Conservation (phyloP, 2,113 vertebrate species). For the Leptosomus discolor region DNA sequence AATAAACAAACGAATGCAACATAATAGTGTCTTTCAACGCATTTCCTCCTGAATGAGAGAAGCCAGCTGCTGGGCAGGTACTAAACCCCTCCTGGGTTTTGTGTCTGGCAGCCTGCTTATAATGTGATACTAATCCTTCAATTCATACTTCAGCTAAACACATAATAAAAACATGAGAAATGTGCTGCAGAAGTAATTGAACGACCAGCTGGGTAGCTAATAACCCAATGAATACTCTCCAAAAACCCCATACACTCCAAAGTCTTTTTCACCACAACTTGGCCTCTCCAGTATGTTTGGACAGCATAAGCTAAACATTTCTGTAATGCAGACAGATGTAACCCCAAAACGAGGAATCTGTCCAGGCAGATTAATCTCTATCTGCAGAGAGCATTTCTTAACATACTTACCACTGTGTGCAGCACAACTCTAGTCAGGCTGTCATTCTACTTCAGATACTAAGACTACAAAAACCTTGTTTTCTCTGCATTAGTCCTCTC, state of each 20-base stretch:
- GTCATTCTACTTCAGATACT: background rate
- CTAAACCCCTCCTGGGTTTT: background rate
- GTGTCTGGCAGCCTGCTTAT: background rate
- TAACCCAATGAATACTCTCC: background rate
- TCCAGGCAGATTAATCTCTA: background rate
- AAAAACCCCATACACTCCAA: background rate
- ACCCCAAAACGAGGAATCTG: background rate
- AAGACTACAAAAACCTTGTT: background rate
- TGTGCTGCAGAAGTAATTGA: background rate
- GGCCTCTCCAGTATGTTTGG: background rate
- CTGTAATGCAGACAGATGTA: background rate
- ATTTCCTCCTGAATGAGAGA: background rate
- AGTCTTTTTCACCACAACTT: background rate
- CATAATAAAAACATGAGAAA: background rate
- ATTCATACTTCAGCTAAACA: background rate
- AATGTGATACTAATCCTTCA: background rate
- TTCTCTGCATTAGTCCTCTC: background rate
- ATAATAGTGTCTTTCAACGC: background rate
- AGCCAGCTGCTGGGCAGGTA: background rate
- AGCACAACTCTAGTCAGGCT: background rate
- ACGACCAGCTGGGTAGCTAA: fast-evolving
- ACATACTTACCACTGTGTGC: background rate
- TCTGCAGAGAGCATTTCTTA: background rate
- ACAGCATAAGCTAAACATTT: background rate
- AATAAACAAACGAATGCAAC: background rate